Evolutionary conservation across 1,140 invertebrate genomes (phyloP), one percentile per base, ranked within the genome.

Genomic region (Eueides isabella): DNA sequence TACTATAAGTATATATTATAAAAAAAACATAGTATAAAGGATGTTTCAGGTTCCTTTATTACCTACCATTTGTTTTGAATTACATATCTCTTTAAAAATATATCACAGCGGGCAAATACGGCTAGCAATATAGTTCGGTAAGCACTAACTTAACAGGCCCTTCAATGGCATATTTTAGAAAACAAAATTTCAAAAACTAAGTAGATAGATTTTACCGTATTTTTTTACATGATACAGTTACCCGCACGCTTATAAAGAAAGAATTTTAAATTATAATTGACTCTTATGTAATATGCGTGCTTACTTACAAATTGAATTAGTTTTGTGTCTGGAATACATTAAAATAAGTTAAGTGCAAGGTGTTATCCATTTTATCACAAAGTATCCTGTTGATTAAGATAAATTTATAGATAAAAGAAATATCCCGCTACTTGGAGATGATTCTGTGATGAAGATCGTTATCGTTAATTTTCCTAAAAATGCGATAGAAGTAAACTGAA

Each of bases 311-410:
- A 68, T 35, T 68, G 16, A 61, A 68, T 61, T 68, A n/a, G 5
- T 68, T 68, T 26, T 33, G 30, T 61, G 48, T 35, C 19, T 33
- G 11, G 44, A 33, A 33, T 61, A n/a, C 31, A 55, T 55, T 55
- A 31, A 68, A 68, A 68, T 68, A 69, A 61, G 44, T 61, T 35
- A 14, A 55, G 48, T 61, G 67, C 19, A 48, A 69, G 67, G 67
- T 69, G 67, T 12, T 48, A 69, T 69, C 4, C 48, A 31, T 61
- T 26, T 69, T 55, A 55, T 55, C 48, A 0, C 11, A 26, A 23
- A 55, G 9, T 23, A 55, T 55, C 48, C 48, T 55, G 41, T 61
- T 61, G 67, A 31, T 69, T 61, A 44, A 69, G 67, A 69, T 69
- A 55, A 55, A 55, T 55, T 55, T 26, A 9, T 23, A 55, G 48